phyloP scores from a whole-genome alignment of 2,797 vertebrate species.

The Danio albolineatus region DNA sequence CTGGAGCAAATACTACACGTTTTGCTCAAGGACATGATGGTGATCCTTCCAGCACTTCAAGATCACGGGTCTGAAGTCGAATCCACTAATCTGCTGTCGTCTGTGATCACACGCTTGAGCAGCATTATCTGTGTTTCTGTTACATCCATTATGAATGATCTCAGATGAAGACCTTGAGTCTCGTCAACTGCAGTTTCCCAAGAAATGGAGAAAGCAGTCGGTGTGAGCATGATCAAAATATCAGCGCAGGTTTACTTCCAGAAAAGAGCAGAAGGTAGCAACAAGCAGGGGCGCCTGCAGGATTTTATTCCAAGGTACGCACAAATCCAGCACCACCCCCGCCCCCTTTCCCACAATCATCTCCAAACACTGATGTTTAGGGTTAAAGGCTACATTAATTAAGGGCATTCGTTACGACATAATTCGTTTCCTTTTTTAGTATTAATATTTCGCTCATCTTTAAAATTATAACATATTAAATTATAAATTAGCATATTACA shows the following conservation, averaged over 20 bases:
- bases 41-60: not conserved
- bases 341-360: too few relatives aligned
- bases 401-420: too few relatives aligned
- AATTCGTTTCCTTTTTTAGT: too few relatives aligned
- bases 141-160: not conserved
- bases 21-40: constrained; percentile 4
- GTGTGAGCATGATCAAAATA: not conserved
- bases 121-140: not conserved
- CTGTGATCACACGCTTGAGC: not conserved
- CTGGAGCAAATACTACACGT: not conserved
- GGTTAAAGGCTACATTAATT: too few relatives aligned
- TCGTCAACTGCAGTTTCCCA: not conserved
- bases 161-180: not conserved
- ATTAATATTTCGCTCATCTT: too few relatives aligned
- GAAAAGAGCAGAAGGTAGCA: not conserved
- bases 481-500: too few relatives aligned
- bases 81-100: not conserved
- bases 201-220: not conserved
- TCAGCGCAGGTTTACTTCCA: not conserved
- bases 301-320: too few relatives aligned
- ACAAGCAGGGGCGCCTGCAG: too few relatives aligned
- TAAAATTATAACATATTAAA: too few relatives aligned
- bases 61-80: not conserved
- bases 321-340: too few relatives aligned
- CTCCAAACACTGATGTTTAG: too few relatives aligned